phyloP scores from a whole-genome alignment of 2,113 vertebrate species.

The Tor tambroides region DNA sequence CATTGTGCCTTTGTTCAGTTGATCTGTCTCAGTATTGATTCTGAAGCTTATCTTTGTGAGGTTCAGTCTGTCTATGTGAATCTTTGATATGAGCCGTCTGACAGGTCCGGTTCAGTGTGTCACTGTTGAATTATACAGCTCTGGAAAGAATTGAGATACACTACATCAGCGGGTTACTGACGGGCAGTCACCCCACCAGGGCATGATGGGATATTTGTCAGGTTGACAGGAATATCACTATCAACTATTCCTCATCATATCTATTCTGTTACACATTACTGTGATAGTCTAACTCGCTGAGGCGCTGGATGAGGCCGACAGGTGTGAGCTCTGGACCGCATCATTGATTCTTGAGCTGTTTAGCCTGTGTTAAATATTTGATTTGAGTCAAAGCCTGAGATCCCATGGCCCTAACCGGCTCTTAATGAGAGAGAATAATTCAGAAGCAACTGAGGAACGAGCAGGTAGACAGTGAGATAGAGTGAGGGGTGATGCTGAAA shows the following conservation, averaged over 20 bases:
- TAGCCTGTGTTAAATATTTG: constrained; percentile 71
- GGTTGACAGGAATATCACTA: constrained; percentile 7
- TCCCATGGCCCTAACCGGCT: constrained; percentile 53
- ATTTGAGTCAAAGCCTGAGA: constrained; percentile 46
- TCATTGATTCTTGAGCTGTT: constrained; percentile 59
- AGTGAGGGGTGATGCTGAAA: background rate
- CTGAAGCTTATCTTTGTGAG: background rate
- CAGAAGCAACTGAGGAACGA: constrained; percentile 57
- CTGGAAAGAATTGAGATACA: constrained; percentile 6
- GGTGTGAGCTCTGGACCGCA: constrained; percentile 9
- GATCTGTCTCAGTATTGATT: constrained; percentile 15
- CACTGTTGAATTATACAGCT: background rate
- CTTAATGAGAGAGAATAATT: constrained; percentile 73
- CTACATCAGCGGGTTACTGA: background rate
- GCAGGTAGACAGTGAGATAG: background rate
- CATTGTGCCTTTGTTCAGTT: background rate
- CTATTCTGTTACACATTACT: constrained; percentile 17
- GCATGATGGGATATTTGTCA: background rate
- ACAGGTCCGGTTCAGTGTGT: constrained; percentile 15
- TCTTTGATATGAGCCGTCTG: constrained; percentile 16
- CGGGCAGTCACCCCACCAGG: background rate
- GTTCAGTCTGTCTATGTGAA: background rate
- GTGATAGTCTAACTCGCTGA: background rate
- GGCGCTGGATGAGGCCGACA: background rate
- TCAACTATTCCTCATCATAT: constrained; percentile 26